phyloP scores from a whole-genome alignment of 53 echinoderm and acorn worm species.

The Antedon mediterranea region DNA sequence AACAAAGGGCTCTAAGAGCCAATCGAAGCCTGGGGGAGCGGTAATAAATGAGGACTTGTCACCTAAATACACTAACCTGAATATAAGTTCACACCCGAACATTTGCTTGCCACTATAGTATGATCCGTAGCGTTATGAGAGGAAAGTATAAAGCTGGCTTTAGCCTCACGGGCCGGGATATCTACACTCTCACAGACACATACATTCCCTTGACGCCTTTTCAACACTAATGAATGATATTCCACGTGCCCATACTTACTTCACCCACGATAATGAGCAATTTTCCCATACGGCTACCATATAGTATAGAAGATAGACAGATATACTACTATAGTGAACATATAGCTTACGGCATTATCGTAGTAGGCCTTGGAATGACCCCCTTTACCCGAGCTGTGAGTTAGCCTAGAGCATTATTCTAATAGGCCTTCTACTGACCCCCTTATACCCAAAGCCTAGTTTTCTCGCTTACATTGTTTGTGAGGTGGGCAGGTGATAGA shows the following conservation, averaged over 20 bases:
- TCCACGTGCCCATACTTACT: not conserved
- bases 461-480: not conserved
- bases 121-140: not conserved
- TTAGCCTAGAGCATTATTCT: not conserved
- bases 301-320: not conserved
- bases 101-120: not conserved
- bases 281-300: not conserved
- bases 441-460: not conserved
- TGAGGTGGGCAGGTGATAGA: not conserved
- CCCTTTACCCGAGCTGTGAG: not conserved
- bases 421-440: not conserved
- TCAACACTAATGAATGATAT: not conserved
- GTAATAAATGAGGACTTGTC: not conserved
- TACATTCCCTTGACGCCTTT: not conserved
- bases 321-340: not conserved
- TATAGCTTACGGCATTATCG: not conserved
- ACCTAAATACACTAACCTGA: not conserved
- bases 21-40: not conserved
- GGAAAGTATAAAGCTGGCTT: not conserved
- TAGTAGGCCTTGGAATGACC: not conserved
- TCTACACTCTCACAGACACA: not conserved
- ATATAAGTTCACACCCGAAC: not conserved
- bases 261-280: not conserved
- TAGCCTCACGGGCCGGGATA: not conserved
- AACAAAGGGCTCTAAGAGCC: not conserved